Percentiles rank a stretch among this genome's conserved stretches.
phyloP scores from a whole-genome alignment of 2,888 invertebrate species.

The Hedychridium roseum region DNA sequence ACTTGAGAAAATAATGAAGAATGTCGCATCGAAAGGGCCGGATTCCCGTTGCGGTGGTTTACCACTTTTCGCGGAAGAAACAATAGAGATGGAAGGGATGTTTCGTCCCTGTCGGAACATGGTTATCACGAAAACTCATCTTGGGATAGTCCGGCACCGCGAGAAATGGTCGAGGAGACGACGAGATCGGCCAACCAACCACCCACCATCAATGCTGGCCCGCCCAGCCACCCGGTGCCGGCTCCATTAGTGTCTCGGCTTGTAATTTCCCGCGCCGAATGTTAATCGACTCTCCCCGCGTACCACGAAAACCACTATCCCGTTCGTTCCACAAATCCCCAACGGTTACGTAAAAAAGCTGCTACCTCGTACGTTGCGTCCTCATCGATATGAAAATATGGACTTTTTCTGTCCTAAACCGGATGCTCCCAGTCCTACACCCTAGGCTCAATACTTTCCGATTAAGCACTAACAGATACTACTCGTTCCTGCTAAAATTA shows the following conservation, averaged over 20 bases:
- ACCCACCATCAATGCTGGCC: constrained; percentile 48
- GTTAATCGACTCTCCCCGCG: constrained; percentile 58
- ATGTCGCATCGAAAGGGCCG: constrained; percentile 11
- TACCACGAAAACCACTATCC: too few species aligned
- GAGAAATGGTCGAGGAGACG: constrained; percentile 5
- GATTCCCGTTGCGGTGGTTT: constrained; percentile 5
- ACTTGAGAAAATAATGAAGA: neutral
- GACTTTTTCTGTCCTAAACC: too few species aligned
- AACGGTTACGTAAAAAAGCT: too few species aligned
- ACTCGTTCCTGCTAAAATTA: too few species aligned
- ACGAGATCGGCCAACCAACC: constrained; percentile 17
- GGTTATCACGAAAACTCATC: constrained; percentile 33
- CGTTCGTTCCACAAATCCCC: too few species aligned
- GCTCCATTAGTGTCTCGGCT: constrained; percentile 60
- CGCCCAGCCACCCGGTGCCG: constrained; percentile 45
- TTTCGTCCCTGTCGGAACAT: constrained; percentile 3
- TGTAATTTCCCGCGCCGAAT: constrained; percentile 64
- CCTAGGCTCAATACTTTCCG: too few species aligned
- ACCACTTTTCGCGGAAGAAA: constrained; percentile 13
- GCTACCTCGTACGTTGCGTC: too few species aligned
- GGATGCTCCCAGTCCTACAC: too few species aligned
- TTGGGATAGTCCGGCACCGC: constrained; percentile 9
- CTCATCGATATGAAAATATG: too few species aligned
- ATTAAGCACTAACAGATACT: too few species aligned
- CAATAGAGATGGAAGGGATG: neutral